Base-by-base conservation (phyloP, 2,888 invertebrate genomes). In the Drosophila nigricruria region DNA sequence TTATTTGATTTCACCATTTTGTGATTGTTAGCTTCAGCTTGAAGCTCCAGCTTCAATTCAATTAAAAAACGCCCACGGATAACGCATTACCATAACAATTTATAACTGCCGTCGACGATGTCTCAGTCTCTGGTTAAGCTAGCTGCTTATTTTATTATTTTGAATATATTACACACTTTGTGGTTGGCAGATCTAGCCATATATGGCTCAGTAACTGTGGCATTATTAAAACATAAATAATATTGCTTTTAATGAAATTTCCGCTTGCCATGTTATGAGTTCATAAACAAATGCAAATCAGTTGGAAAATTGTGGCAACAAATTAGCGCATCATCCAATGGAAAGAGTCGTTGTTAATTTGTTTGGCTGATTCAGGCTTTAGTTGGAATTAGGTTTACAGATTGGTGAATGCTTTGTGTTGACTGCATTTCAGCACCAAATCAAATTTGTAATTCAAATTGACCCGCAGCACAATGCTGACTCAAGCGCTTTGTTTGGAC, bases 221-320 rank as follows among this genome's bases (percentile, higher is more conserved):
- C 78, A 66, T 89, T 84, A 84, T 87, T 79, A 79, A 84, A 81
- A 89, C 89, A 84, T 84, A 87, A 84, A 84, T 89, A 77, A 89
- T 84, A 88, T 83, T 83, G 60, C 65, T 67, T 73, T 81, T 67
- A 73, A 71, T 83, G 83, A 86, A 81, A 87, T 89, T 89, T 89
- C 84, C 89, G 87, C 56, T 69, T 20, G 81, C 69, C 70, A 60
- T 71, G 79, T 89, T 89, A 89, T 89, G 78, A 76, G 85, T 89
- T 89, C 80, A 88, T 89, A 84, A 89, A 72, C 82, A 86, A 80
- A 84, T 84, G 84, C 79, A 87, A 84, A 84, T 89, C 62, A 81
- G 65, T 45, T 74, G 84, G 81, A 83, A 84, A 88, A 87, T 83
- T 74, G 88, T 87, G 82, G 73, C 81, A 87, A 76, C 83, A 84